Evolutionary conservation across 2,113 vertebrate species (phyloP), one percentile per base, ranked within the genome.

Genomic region (Actinemys pallida): DNA sequence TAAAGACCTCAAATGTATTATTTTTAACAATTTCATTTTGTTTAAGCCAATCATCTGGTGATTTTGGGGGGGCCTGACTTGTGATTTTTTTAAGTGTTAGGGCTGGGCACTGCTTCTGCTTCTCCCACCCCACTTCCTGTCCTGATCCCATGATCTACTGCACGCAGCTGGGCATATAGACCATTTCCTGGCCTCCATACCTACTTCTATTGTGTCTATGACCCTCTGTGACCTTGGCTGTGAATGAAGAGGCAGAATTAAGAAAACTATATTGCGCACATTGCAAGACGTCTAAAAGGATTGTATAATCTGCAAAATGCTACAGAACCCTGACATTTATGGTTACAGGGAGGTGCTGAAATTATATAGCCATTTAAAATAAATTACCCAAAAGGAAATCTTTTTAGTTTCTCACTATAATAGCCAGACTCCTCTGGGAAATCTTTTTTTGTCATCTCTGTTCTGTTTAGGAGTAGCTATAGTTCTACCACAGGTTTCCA

Each of bases 321-420:
- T 39, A 81, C 57, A 31, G 47, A 76, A 90, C 22, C 29, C 92
- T 92, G 59, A 75, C 54, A 90, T 89, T 35, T 88, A 13, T 81
- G 69, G 50, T 94, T 90, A 84, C 5, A 59, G 31, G 79, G 39
- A 82, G 84, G 84, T 85, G 69, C 6, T 91, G 86, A 95, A 92
- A 88, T 96, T 97, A 93, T 35, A 65, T 82, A 29, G 52, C 59
- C 56, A 84, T 90, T 95, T 31, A 20, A 90, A 79, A 2, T 10
- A 25, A 69, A 86, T 49, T 89, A 78, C 81, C 90, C 83, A 91
- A 90, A 88, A 19, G 31, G 84, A 92, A 59, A 53, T 72, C 17
- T 72, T 79, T 31, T 52, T 83, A 39, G 49, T 90, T 94, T 94
- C 86, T 16, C n/a, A 62, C 8, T 72, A n/a, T 4, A 17, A 3